Evolutionary conservation across 2,113 vertebrate genomes (phyloP).

Genomic region (Eleginops maclovinus): DNA sequence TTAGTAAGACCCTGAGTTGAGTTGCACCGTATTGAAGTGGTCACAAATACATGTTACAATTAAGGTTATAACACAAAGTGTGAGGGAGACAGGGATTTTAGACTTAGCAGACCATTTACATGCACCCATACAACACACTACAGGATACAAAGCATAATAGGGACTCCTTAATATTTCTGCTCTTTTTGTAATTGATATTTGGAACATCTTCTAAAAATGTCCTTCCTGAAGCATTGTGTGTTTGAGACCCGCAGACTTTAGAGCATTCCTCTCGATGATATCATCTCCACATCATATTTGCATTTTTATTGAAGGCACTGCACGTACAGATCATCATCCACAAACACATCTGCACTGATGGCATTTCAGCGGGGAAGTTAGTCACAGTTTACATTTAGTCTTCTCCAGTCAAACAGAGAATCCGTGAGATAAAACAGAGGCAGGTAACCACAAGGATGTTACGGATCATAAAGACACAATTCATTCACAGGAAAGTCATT

Average conservation of each 20-base stretch:
- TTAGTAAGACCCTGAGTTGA: too few species aligned
- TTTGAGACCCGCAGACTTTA: neutral
- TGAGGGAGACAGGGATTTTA: too few species aligned
- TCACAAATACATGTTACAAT: too few species aligned
- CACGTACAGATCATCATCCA: neutral
- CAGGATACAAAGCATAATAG: too few species aligned
- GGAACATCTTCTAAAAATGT: too few species aligned
- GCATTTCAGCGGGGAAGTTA: neutral
- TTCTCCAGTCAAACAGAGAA: neutral
- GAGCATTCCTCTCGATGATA: neutral
- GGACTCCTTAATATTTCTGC: too few species aligned
- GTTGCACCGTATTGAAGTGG: too few species aligned
- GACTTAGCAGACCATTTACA: too few species aligned
- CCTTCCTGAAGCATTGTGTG: neutral
- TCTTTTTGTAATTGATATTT: too few species aligned
- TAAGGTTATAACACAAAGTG: too few species aligned
- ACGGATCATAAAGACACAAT: constrained; percentile 2
- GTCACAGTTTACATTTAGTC: constrained; percentile 29
- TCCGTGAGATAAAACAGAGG: neutral
- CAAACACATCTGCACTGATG: neutral
- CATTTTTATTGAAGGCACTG: constrained; percentile 34
- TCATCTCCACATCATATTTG: constrained; percentile 6
- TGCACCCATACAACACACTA: too few species aligned
- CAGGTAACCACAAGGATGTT: neutral
- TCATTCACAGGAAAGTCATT: neutral